These are phyloP conservation scores for Anoplius nigerrimus DNA, from an alignment of 2,888 invertebrate genomes.

Conservation along the genomic window DNA sequence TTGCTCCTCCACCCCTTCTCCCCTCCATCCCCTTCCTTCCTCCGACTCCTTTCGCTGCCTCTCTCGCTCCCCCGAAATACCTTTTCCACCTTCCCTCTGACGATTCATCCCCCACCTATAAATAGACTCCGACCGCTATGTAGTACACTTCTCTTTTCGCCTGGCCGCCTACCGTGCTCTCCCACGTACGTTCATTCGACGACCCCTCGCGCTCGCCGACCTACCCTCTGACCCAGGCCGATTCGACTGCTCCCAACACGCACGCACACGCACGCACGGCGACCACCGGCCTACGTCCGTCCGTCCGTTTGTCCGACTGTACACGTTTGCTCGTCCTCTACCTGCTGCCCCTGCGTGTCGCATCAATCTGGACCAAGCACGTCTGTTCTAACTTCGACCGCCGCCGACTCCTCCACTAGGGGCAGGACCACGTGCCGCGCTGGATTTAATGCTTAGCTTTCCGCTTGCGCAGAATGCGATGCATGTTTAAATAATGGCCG, in stretches of 20 bases:
- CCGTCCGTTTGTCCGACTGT: constrained; percentile 9
- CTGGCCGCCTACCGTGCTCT: constrained; percentile 7
- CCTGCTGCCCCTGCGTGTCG: constrained; percentile 15
- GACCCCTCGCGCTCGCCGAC: background rate
- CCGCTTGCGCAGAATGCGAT: no score
- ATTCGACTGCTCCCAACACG: background rate
- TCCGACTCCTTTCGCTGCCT: constrained; percentile 22
- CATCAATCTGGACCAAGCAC: constrained; percentile 49
- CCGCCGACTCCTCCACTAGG: constrained; percentile 22
- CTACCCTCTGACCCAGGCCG: constrained; percentile 26
- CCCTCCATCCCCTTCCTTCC: constrained; percentile 21
- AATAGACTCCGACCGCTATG: no score
- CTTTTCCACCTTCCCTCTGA: constrained; percentile 7
- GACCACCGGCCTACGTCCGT: background rate
- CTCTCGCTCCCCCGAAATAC: constrained; percentile 24
- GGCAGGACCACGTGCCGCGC: no score
- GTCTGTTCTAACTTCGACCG: constrained; percentile 37
- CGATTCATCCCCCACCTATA: constrained; percentile 10
- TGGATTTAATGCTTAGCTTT: no score
- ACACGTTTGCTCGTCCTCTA: constrained; percentile 9
- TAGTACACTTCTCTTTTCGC: constrained; percentile 11
- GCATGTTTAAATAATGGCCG: no score
- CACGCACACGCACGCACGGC: background rate
- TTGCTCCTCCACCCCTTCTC: constrained; percentile 37
- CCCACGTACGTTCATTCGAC: constrained; percentile 24